Percentiles rank a stretch among this genome's conserved stretches.
Conservation (phyloP, 2,888 invertebrate species). For the Hyppa rectilinea region DNA sequence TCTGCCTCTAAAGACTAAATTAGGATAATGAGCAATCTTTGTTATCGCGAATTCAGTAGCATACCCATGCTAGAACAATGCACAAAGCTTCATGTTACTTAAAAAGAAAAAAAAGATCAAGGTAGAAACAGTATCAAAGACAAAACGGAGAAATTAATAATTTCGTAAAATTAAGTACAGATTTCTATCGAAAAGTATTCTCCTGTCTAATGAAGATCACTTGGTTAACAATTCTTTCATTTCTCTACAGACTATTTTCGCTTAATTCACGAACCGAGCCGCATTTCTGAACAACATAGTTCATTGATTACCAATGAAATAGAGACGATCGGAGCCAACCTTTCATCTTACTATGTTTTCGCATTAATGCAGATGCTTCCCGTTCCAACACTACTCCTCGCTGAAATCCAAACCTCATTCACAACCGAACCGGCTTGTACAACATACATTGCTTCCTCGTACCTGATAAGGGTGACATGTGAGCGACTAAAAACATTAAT, state of each 20-base stretch:
- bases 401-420: conserved; percentile 54
- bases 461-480: conserved; percentile 73
- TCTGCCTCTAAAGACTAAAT: neutral
- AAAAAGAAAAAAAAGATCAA: neutral
- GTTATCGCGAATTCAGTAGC: neutral
- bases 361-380: conserved; percentile 65
- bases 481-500: conserved; percentile 81
- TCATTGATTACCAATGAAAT: conserved; percentile 63
- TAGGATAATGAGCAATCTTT: neutral
- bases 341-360: conserved; percentile 55
- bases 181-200: neutral
- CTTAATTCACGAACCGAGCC: conserved; percentile 51
- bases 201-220: conserved; percentile 31
- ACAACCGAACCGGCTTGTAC: conserved; percentile 65
- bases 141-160: neutral
- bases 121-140: neutral
- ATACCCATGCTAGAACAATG: too few species aligned
- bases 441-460: conserved; percentile 78
- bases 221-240: conserved; percentile 39
- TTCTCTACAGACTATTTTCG: conserved; percentile 23
- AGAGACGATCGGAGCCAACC: conserved; percentile 41
- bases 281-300: conserved; percentile 41
- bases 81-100: neutral
- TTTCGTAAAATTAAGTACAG: too few species aligned
- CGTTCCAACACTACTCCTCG: conserved; percentile 50